Evolutionary conservation across 64 coral and sea anemone genomes (phyloP).

Genomic region (Orbicella faveolata): DNA sequence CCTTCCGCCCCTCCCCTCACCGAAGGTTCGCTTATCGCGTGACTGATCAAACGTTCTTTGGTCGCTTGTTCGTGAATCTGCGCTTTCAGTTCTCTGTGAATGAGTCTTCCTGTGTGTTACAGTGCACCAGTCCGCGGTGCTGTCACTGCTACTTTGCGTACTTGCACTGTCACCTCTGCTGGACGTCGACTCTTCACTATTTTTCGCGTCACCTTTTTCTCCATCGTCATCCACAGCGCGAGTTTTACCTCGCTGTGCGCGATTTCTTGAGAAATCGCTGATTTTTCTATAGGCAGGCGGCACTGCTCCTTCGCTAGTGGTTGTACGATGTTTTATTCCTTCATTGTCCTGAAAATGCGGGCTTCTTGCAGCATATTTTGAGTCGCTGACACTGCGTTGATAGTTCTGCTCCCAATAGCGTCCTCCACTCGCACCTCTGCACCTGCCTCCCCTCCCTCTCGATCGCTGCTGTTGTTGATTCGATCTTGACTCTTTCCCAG

Average conservation of each 20-base stretch:
- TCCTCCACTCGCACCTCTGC: neutral
- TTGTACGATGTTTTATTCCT: neutral
- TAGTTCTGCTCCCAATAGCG: neutral
- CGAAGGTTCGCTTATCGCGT: neutral
- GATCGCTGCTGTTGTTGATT: neutral
- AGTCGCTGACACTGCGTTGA: constrained; percentile 31
- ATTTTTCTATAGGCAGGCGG: neutral
- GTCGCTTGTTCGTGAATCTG: neutral
- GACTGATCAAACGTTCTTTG: constrained; percentile 24
- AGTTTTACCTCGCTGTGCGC: neutral
- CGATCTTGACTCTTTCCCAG: neutral
- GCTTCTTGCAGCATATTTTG: constrained; percentile 9
- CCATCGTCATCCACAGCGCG: neutral
- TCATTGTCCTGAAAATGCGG: neutral
- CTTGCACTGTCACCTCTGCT: neutral
- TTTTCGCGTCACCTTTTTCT: neutral
- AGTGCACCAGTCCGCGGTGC: neutral
- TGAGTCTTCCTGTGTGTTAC: neutral
- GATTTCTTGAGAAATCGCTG: neutral
- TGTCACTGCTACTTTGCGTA: neutral
- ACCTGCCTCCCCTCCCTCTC: constrained; percentile 1
- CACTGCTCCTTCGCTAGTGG: constrained; percentile 6
- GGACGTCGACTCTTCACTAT: neutral
- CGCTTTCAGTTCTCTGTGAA: neutral
- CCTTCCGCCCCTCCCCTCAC: neutral